A percentile compares a stretch with the other conserved stretches of the same genome.
These are phyloP conservation scores for Apis laboriosa DNA, from an alignment of 1,140 invertebrate genomes.

Conservation along the genomic window DNA sequence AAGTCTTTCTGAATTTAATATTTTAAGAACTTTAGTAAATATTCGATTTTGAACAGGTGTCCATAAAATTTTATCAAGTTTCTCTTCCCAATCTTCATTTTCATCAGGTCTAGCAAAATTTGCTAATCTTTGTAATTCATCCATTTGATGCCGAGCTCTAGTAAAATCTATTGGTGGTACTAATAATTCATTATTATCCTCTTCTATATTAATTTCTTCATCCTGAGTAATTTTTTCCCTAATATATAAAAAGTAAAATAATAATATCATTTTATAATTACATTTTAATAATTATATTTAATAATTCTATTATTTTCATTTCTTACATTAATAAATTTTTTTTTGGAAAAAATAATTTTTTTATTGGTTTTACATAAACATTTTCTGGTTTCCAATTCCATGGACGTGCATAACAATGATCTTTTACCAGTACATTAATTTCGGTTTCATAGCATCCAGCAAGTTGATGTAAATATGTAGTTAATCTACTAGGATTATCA, in stretches of 20 bases:
- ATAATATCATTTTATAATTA: slow-evolving; percentile 4
- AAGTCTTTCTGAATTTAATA: slow-evolving; percentile 88
- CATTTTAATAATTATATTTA: background rate
- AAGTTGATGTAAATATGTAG: slow-evolving; percentile 73
- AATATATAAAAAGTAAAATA: slow-evolving; percentile 24
- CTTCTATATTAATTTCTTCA: slow-evolving; percentile 81
- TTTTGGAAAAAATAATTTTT: slow-evolving; percentile 81
- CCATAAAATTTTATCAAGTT: slow-evolving; percentile 86
- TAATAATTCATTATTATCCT: slow-evolving; percentile 47
- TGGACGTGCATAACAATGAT: slow-evolving; percentile 87
- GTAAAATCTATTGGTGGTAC: slow-evolving; percentile 84
- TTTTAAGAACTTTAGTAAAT: slow-evolving; percentile 85
- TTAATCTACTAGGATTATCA: slow-evolving; percentile 74
- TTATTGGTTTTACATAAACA: slow-evolving; percentile 84
- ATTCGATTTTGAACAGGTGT: slow-evolving; percentile 84
- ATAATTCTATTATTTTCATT: slow-evolving; percentile 15
- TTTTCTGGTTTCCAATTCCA: slow-evolving; percentile 87
- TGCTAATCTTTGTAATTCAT: slow-evolving; percentile 86
- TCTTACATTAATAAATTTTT: slow-evolving; percentile 58
- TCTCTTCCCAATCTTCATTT: slow-evolving; percentile 87
- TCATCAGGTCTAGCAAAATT: slow-evolving; percentile 84
- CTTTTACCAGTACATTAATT: slow-evolving; percentile 78
- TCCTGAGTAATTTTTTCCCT: slow-evolving; percentile 64
- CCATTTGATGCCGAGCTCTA: slow-evolving; percentile 85
- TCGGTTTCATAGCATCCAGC: slow-evolving; percentile 75